Percentiles rank a stretch among this genome's conserved stretches.
Evolutionary conservation across 2,797 vertebrate species (phyloP).

Genomic region (Natrix natrix): DNA sequence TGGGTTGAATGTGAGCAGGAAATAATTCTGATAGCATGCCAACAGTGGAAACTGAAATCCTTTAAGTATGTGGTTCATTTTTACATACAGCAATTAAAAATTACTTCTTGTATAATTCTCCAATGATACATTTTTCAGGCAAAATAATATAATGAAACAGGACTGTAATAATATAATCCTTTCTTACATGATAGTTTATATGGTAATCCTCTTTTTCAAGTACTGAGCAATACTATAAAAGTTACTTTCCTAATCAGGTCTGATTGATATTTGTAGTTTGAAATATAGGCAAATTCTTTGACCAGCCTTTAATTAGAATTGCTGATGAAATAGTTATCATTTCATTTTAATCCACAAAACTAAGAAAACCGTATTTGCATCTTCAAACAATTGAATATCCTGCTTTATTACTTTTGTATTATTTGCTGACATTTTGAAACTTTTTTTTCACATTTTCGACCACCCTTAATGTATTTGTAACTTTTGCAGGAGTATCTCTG

Average conservation of each 20-base stretch:
- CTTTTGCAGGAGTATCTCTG: constrained; percentile 61
- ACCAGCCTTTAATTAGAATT: constrained; percentile 72
- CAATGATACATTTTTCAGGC: not conserved
- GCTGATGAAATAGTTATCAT: constrained; percentile 74
- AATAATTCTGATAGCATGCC: not conserved
- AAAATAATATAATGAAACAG: constrained; percentile 36
- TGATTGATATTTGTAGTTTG: constrained; percentile 60
- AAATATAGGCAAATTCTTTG: constrained; percentile 68
- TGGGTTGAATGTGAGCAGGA: not conserved
- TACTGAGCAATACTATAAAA: constrained; percentile 53
- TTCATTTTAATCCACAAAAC: constrained; percentile 71
- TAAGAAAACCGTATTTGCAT: constrained; percentile 67
- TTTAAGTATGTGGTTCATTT: constrained; percentile 28
- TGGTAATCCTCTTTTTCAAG: constrained; percentile 40
- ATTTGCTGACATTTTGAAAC: constrained; percentile 57
- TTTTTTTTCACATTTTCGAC: constrained; percentile 20
- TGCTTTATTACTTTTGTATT: constrained; percentile 69
- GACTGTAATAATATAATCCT: constrained; percentile 43
- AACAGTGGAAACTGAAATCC: not conserved
- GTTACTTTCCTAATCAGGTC: constrained; percentile 66
- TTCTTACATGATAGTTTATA: not conserved
- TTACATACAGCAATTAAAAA: constrained; percentile 35
- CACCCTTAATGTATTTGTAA: constrained; percentile 24
- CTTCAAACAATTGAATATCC: constrained; percentile 73
- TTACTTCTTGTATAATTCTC: not conserved